phyloP scores from a whole-genome alignment of 2,113 vertebrate species.

The Phalacrocorax pelagicus region DNA sequence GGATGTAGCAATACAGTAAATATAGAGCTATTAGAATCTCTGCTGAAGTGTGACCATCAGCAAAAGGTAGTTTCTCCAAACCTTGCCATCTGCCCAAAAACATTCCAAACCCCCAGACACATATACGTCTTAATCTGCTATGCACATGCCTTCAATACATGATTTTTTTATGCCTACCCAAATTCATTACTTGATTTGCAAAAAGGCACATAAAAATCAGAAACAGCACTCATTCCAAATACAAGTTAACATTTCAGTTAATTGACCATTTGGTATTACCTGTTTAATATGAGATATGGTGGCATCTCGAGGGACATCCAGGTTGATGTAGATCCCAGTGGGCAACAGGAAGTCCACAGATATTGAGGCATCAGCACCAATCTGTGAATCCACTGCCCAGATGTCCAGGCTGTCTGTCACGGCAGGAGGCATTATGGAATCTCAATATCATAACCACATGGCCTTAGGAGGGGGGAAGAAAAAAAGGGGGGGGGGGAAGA shows the following conservation, averaged over 20 bases:
- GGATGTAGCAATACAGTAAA: background rate
- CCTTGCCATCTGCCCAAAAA: background rate
- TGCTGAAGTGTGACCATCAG: background rate
- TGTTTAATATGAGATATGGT: conserved; percentile 96
- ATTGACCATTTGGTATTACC: conserved; percentile 69
- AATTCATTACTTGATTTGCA: background rate
- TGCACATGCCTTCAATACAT: accelerated
- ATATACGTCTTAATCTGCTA: background rate
- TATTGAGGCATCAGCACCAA: conserved; percentile 85
- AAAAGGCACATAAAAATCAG: background rate
- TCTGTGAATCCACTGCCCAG: conserved; percentile 92
- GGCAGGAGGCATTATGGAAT: conserved; percentile 94
- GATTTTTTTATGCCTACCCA: background rate
- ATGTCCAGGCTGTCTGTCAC: conserved; percentile 96
- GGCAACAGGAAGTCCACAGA: conserved; percentile 94
- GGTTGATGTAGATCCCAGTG: conserved; percentile 95
- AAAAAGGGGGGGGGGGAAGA: too few species aligned
- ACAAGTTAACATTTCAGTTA: background rate
- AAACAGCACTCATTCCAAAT: background rate
- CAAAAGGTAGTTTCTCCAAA: background rate
- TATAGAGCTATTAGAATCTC: background rate
- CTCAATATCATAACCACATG: conserved; percentile 87
- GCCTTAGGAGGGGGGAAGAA: conserved; percentile 64
- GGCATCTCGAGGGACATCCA: conserved; percentile 93
- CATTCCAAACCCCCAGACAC: too few species aligned